Evolutionary conservation across 2,888 invertebrate genomes (phyloP).

Genomic region (Xestia c-nigrum): DNA sequence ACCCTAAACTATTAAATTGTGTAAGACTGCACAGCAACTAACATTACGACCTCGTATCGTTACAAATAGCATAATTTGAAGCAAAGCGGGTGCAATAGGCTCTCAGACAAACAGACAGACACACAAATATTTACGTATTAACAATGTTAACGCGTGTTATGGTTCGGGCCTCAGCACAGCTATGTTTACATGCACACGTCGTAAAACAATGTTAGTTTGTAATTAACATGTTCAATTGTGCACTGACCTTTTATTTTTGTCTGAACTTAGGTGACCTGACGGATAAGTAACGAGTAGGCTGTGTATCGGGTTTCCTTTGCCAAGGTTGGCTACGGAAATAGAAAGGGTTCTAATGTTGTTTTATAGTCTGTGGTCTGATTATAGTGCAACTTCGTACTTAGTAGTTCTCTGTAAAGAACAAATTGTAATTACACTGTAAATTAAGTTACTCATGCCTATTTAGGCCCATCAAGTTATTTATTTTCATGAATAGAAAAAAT

Average conservation of each 20-base stretch:
- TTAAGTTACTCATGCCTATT: not conserved
- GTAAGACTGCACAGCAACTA: not conserved
- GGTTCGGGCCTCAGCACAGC: constrained; percentile 49
- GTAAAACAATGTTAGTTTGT: constrained; percentile 70
- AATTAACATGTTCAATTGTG: constrained; percentile 67
- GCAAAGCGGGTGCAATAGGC: constrained; percentile 66
- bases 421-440: not conserved
- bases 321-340: not conserved
- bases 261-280: constrained; percentile 60
- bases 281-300: constrained; percentile 36
- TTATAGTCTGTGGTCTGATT: not conserved
- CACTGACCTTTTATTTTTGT: constrained; percentile 62
- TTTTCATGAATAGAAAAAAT: not conserved
- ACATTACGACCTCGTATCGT: constrained; percentile 29
- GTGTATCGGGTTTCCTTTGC: constrained; percentile 31
- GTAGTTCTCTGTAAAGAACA: not conserved
- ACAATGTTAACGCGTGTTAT: constrained; percentile 68
- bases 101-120: constrained; percentile 68
- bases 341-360: constrained; percentile 13
- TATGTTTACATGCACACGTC: constrained; percentile 65
- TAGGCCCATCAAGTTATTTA: not conserved
- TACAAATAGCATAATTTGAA: constrained; percentile 48
- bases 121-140: constrained; percentile 71
- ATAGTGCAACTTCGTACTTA: not conserved
- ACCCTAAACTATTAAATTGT: constrained; percentile 6